Evolutionary conservation across 2,797 vertebrate genomes (phyloP).

Genomic region (Echiichthys vipera): DNA sequence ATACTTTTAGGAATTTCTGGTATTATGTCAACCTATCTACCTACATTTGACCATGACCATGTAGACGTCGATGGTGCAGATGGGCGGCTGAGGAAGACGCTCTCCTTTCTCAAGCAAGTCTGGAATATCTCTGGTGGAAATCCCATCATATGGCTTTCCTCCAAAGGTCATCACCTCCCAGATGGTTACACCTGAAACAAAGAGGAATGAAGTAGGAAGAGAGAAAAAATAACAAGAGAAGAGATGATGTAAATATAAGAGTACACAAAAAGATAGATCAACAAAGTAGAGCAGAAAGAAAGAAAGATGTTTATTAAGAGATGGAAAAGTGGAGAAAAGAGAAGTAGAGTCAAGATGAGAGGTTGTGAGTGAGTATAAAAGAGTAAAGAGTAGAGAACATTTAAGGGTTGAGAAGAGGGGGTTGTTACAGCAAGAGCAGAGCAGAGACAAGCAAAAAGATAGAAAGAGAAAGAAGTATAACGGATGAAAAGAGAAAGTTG

Average conservation of each 20-base stretch:
- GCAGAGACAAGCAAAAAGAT: background rate
- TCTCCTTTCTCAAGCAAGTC: constrained; percentile 99
- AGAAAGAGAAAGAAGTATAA: background rate
- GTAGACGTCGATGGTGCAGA: constrained; percentile 98
- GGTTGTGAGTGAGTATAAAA: background rate
- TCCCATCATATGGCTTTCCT: constrained; percentile 97
- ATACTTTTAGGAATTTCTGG: background rate
- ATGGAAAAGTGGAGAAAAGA: background rate
- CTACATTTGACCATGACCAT: constrained; percentile 99
- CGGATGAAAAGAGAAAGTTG: background rate
- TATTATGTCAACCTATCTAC: constrained; percentile 45
- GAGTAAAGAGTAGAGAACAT: constrained; percentile 7
- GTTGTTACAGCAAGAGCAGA: background rate
- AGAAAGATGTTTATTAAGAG: background rate
- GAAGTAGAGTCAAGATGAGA: constrained; percentile 2
- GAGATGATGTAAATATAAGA: background rate
- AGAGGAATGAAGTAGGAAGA: background rate
- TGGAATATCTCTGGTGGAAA: constrained; percentile 96
- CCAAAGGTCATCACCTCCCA: constrained; percentile 99
- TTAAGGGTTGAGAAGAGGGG: background rate
- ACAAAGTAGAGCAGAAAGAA: background rate
- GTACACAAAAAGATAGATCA: background rate
- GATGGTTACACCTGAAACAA: constrained; percentile 93
- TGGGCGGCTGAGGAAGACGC: constrained; percentile 94
- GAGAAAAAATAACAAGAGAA: background rate